phyloP scores from a whole-genome alignment of 2,797 vertebrate genomes.

The Rhabdophis nuchalis region DNA sequence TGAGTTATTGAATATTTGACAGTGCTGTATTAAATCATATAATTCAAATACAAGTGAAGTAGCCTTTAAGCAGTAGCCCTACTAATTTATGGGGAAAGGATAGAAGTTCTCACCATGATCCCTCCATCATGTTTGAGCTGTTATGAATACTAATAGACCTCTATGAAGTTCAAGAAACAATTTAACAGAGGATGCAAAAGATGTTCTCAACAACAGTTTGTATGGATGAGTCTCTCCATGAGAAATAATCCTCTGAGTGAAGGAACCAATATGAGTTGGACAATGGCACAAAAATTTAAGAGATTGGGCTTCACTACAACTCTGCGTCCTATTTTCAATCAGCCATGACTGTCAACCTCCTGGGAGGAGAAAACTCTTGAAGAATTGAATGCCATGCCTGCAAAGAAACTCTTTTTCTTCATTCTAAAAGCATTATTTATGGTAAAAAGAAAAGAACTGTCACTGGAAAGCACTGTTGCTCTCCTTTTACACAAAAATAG shows the following conservation, averaged over 20 bases:
- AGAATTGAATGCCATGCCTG: not conserved
- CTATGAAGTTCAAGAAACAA: not conserved
- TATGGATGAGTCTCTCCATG: not conserved
- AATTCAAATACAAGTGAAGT: not conserved
- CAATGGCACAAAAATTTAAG: not conserved
- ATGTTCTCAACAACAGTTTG: not conserved
- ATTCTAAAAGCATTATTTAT: not conserved
- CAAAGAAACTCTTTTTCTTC: not conserved
- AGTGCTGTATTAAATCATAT: not conserved
- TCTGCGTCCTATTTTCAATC: not conserved
- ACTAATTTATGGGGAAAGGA: not conserved
- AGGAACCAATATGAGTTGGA: not conserved
- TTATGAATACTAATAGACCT: not conserved
- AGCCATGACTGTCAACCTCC: not conserved
- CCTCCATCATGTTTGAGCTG: not conserved
- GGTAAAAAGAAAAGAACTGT: not conserved
- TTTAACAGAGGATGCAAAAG: not conserved
- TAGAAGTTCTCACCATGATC: not conserved
- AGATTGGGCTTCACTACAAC: not conserved
- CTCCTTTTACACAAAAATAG: not conserved
- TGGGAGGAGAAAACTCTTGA: not conserved
- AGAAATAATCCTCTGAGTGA: not conserved
- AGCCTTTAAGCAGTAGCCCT: not conserved
- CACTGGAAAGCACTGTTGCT: not conserved
- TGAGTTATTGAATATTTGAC: not conserved